Conservation (phyloP, 2,113 vertebrate species). For the Charadrius vociferus region DNA sequence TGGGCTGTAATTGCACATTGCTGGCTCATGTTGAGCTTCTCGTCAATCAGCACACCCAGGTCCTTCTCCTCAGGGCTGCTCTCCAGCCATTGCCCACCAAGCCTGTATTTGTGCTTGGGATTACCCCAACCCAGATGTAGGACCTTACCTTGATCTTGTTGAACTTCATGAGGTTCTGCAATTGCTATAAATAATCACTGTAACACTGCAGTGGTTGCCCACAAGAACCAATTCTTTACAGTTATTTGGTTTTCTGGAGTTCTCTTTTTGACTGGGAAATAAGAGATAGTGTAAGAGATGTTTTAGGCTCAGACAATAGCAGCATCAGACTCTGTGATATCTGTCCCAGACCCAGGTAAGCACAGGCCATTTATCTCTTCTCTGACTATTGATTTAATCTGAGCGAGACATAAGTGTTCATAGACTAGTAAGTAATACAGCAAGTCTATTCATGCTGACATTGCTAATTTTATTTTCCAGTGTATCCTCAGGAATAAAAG, state of each 20-base stretch:
- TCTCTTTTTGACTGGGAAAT: not conserved
- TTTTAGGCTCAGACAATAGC: not conserved
- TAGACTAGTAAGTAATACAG: not conserved
- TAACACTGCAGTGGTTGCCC: not conserved
- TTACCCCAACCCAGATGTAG: too few species aligned
- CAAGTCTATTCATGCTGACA: not conserved
- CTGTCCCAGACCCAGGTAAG: not conserved
- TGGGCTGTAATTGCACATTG: too few species aligned
- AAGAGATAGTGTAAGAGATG: not conserved
- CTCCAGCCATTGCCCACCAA: too few species aligned
- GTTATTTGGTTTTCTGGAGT: not conserved
- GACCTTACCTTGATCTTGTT: too few species aligned
- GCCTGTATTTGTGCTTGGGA: too few species aligned
- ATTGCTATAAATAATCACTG: not conserved
- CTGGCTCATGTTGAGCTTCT: too few species aligned
- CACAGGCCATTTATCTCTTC: not conserved
- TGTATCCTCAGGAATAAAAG: not conserved
- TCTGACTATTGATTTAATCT: not conserved
- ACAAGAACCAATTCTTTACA: not conserved
- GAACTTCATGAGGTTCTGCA: not conserved
- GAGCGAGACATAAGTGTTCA: not conserved
- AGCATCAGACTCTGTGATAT: not conserved
- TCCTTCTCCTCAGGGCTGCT: too few species aligned
- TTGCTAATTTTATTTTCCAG: not conserved
- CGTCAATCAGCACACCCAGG: too few species aligned